Conservation (phyloP, 2,888 invertebrate species). For the Acleris holmiana region DNA sequence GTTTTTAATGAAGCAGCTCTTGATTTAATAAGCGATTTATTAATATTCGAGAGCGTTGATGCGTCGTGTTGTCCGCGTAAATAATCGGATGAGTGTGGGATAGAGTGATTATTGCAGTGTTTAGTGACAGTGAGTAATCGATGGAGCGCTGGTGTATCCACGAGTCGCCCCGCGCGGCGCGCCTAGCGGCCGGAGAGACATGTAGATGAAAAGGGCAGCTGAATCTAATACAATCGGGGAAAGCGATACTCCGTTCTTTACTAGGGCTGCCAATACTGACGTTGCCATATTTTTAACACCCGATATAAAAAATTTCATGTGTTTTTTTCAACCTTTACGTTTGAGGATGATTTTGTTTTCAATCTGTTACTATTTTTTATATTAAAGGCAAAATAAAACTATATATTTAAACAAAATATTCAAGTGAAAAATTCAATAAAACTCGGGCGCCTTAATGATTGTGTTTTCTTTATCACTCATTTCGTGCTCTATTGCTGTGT, state of each 20-base stretch:
- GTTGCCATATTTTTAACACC: slow-evolving; percentile 17
- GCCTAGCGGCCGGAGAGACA: slow-evolving; percentile 63
- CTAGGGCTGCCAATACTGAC: slow-evolving; percentile 63
- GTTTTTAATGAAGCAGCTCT: slow-evolving; percentile 26
- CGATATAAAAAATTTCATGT: neutral
- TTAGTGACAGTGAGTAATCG: slow-evolving; percentile 38
- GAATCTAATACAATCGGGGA: slow-evolving; percentile 84
- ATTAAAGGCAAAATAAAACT: too few relatives aligned
- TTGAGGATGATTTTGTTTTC: too few relatives aligned
- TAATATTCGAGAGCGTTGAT: slow-evolving; percentile 21
- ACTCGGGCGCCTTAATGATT: too few relatives aligned
- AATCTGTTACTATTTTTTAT: too few relatives aligned
- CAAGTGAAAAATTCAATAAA: too few relatives aligned
- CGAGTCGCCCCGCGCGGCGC: slow-evolving; percentile 53
- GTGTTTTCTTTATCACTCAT: too few relatives aligned
- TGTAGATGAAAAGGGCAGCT: slow-evolving; percentile 84
- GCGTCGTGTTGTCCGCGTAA: slow-evolving; percentile 17
- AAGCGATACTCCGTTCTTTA: slow-evolving; percentile 73
- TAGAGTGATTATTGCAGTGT: slow-evolving; percentile 16
- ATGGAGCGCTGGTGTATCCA: slow-evolving; percentile 61
- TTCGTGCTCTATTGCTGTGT: slow-evolving; percentile 5
- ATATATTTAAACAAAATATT: neutral
- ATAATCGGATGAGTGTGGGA: slow-evolving; percentile 21
- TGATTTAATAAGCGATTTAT: slow-evolving; percentile 35
- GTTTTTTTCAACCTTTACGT: neutral